Base-by-base conservation (phyloP, 2,113 vertebrate genomes). In the Microtus oregoni region DNA sequence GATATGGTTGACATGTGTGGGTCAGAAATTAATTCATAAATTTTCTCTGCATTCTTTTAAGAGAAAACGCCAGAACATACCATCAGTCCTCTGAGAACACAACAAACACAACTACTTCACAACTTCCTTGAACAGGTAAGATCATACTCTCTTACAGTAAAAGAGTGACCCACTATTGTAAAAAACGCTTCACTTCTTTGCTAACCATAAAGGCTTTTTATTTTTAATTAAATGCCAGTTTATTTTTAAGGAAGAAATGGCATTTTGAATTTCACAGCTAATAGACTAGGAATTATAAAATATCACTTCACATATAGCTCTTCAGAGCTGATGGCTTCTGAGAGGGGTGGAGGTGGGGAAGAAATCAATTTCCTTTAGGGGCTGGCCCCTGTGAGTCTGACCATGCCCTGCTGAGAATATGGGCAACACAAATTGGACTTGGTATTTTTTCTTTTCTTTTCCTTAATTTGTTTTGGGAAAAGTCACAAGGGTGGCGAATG, bases 81-180 rank as follows among this genome's bases (percentile, higher is more conserved):
- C 89, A 87, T 58, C 93, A 95, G 77, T 58, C n/a, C 55, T 97
- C 97, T 98, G 96, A 97, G 92, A 97, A 68, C 32, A 97, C 95
- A 92, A 35, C 91, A 32, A 90, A 86, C 94, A 77, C 92, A 70
- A 73, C 58, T 92, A 91, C 86, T 92, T 92, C 96, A 19, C 85
- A n/a, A 89, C 95, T 97, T 95, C 93, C 94, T 68, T 97, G 70
- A 98, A 38, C 91, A 98, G 98, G 98, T 98, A 98, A 96, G 98
- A 92, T 4, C n/a, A 76, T 92, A 41, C 9, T 35, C 79, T 95
- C 86, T 97, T 55, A 26, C 82, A 55, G 5, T 50, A 63, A 77
- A 78, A 75, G n/a, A 68, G 30, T 83, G 86, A 58, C 10, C 12
- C 12, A 44, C 3, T 10, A 1, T 35, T 86, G 14, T 86, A 67